These are phyloP conservation scores for Gobionotothen gibberifrons DNA, from an alignment of 2,797 vertebrate species.

Conservation along the genomic window DNA sequence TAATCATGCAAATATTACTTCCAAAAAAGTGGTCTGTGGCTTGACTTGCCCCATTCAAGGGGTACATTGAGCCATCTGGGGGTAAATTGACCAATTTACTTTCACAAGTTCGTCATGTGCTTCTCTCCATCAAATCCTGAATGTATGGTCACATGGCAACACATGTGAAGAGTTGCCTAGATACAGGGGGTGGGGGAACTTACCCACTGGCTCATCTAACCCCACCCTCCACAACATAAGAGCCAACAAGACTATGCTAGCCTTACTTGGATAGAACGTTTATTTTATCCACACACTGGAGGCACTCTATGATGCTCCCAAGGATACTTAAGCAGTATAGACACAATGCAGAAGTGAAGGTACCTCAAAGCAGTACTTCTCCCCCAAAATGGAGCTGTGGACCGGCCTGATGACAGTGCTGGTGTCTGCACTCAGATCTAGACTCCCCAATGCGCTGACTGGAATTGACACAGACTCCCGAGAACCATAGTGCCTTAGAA, in stretches of 20 bases:
- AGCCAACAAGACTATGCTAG: conserved; percentile 18
- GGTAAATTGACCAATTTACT: too few species aligned
- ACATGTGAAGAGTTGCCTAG: too few species aligned
- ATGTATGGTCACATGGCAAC: too few species aligned
- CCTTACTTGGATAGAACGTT: background rate
- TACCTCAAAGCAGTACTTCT: conserved; percentile 96
- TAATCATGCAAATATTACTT: too few species aligned
- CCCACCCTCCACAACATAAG: background rate
- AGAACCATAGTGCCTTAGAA: conserved; percentile 81
- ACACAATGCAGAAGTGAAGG: conserved; percentile 1
- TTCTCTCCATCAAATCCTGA: too few species aligned
- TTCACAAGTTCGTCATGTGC: too few species aligned
- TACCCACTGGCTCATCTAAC: too few species aligned
- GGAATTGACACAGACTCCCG: conserved; percentile 88
- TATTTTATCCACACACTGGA: background rate
- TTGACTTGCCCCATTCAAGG: too few species aligned
- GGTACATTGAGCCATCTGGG: too few species aligned
- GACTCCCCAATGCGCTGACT: conserved; percentile 78
- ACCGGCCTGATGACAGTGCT: conserved; percentile 89
- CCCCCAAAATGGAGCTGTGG: conserved; percentile 92
- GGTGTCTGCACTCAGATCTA: conserved; percentile 88
- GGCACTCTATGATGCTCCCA: background rate
- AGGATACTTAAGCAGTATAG: background rate
- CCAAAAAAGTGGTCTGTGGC: too few species aligned
- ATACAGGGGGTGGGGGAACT: too few species aligned